Evolutionary conservation across 1,140 invertebrate genomes (phyloP).

Genomic region (Globodera rostochiensis): DNA sequence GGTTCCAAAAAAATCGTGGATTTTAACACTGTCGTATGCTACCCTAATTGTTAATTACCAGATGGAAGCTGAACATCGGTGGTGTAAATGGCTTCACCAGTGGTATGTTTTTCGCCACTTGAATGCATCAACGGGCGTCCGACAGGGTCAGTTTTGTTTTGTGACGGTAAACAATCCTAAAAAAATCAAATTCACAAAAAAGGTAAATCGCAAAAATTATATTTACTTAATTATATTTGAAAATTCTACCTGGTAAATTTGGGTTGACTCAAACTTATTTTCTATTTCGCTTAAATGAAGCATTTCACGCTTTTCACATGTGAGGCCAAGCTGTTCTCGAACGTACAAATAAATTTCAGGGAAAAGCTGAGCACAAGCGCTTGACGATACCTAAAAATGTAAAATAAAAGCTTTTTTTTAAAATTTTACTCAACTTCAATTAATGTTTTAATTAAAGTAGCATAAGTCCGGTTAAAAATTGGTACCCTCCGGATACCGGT

Average conservation of each 20-base stretch:
- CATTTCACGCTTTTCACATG: slow-evolving; percentile 1
- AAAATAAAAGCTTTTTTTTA: neutral
- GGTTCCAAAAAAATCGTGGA: no score
- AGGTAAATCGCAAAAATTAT: neutral
- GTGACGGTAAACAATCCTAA: slow-evolving; percentile 70
- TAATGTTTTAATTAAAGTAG: neutral
- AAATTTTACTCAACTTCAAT: neutral
- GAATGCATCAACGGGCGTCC: slow-evolving; percentile 80
- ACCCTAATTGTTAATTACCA: neutral
- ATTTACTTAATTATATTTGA: neutral
- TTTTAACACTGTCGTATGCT: no score
- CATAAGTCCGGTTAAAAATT: no score
- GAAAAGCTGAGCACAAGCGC: slow-evolving; percentile 81
- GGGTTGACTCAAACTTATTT: slow-evolving; percentile 73
- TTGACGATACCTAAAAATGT: slow-evolving; percentile 72
- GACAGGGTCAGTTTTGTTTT: slow-evolving; percentile 75
- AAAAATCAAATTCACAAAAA: slow-evolving; percentile 41
- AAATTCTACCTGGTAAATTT: slow-evolving; percentile 76
- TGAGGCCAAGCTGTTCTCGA: slow-evolving; percentile 46
- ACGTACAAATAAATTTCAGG: slow-evolving; percentile 83
- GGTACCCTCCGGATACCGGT: no score
- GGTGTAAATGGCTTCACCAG: slow-evolving; percentile 86
- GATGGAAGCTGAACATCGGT: slow-evolving; percentile 78
- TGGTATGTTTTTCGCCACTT: slow-evolving; percentile 83
- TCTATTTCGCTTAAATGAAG: neutral